Evolutionary conservation across 2,797 vertebrate genomes (phyloP).

Genomic region (Varecia variegata): DNA sequence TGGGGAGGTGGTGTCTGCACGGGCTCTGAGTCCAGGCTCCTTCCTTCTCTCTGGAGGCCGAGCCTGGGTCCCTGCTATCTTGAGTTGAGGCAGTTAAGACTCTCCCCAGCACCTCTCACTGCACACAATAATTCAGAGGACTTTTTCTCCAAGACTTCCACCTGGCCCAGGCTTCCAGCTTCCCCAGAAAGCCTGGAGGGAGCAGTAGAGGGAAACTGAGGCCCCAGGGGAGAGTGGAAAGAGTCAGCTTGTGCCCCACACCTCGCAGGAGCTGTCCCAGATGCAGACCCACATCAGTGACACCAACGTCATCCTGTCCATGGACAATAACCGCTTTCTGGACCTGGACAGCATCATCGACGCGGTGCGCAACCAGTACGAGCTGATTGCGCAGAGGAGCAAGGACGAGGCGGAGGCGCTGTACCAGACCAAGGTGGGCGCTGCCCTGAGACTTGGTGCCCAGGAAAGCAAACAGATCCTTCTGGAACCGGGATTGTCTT

Average conservation of each 20-base stretch:
- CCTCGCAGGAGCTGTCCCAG: conserved; percentile 83
- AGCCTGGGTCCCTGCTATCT: neutral
- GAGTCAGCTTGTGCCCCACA: neutral
- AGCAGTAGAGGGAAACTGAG: neutral
- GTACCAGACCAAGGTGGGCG: conserved; percentile 82
- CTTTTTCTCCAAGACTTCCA: neutral
- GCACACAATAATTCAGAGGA: neutral
- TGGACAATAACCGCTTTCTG: conserved; percentile 92
- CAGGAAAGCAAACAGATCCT: neutral
- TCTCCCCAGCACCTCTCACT: neutral
- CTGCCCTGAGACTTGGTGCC: rapidly evolving
- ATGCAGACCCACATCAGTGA: conserved; percentile 76
- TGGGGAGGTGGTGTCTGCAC: neutral
- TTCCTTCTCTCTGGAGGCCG: neutral
- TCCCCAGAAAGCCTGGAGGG: neutral
- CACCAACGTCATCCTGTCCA: conserved; percentile 88
- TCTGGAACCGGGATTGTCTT: neutral
- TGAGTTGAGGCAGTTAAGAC: neutral
- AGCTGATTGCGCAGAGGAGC: conserved; percentile 88
- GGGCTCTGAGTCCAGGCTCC: neutral
- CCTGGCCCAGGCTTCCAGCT: neutral
- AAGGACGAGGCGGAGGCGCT: conserved; percentile 80
- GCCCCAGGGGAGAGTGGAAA: neutral
- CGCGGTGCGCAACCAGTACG: conserved; percentile 90
- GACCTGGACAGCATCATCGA: conserved; percentile 92